These are phyloP conservation scores for Corvus hawaiiensis DNA, from an alignment of 2,113 vertebrate genomes.

Conservation along the genomic window DNA sequence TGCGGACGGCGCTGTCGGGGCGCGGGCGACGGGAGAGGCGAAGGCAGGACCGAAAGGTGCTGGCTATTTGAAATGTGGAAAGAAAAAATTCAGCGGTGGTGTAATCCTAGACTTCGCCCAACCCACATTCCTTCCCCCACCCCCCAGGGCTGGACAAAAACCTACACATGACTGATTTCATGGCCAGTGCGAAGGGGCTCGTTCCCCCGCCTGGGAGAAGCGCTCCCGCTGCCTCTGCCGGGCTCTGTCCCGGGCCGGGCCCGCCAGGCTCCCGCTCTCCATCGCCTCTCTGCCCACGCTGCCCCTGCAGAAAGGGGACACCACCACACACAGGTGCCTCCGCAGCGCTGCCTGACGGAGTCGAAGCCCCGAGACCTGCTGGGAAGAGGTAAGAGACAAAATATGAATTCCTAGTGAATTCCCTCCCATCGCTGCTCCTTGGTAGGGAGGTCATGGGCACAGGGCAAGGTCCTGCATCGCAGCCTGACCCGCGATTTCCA, in stretches of 20 bases:
- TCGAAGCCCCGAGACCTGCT: neutral
- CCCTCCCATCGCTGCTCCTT: neutral
- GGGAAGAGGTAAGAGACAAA: neutral
- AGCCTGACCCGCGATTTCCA: rapidly evolving
- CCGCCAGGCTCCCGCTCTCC: neutral
- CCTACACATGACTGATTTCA: conserved; percentile 55
- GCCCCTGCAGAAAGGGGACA: neutral
- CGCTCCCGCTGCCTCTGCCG: neutral
- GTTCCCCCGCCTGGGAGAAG: neutral
- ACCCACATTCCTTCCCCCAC: conserved; percentile 75
- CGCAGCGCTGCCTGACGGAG: rapidly evolving
- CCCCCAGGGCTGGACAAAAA: conserved; percentile 57
- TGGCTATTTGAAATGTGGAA: conserved; percentile 76
- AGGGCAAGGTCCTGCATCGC: neutral
- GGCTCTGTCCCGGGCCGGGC: neutral
- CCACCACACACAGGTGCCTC: neutral
- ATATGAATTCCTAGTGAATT: rapidly evolving
- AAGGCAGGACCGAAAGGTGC: conserved; percentile 57
- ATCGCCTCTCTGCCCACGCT: rapidly evolving
- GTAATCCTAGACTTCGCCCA: conserved; percentile 83
- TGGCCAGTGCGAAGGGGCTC: conserved; percentile 33
- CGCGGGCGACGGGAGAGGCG: neutral
- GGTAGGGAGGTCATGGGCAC: neutral
- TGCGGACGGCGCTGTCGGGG: conserved; percentile 22
- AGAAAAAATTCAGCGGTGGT: conserved; percentile 61